These are phyloP conservation scores for Cremastinae sp. DNA, from an alignment of 2,888 invertebrate species.

Conservation along the genomic window DNA sequence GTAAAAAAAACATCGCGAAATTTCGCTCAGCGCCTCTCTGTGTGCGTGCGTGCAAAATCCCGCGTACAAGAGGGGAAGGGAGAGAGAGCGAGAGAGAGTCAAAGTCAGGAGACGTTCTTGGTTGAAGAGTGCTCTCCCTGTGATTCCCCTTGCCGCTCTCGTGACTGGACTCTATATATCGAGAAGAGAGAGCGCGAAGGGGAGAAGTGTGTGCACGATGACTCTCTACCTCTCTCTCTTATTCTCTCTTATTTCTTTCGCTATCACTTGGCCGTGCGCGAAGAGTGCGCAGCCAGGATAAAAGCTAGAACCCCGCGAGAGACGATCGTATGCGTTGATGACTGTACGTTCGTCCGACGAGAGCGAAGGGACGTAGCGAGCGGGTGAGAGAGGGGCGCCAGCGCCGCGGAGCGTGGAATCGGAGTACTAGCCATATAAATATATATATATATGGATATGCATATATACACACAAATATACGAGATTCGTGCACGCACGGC, in stretches of 20 bases:
- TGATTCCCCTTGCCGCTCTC: constrained; percentile 30
- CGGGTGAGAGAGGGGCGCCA: constrained; percentile 21
- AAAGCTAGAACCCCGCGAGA: constrained; percentile 40
- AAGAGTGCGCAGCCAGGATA: constrained; percentile 50
- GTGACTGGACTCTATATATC: constrained; percentile 34
- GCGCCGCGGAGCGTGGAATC: constrained; percentile 48
- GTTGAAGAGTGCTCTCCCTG: constrained; percentile 28
- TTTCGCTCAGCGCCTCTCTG: constrained; percentile 17
- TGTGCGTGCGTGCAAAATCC: constrained; percentile 12
- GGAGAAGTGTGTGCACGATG: constrained; percentile 33
- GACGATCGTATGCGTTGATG: constrained; percentile 30
- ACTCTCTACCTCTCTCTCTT: constrained; percentile 26
- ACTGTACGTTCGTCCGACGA: constrained; percentile 23
- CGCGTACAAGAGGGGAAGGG: neutral
- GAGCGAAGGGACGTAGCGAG: constrained; percentile 1
- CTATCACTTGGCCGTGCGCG: constrained; percentile 43
- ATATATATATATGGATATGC: too few species aligned
- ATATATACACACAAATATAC: neutral
- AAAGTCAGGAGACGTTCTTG: constrained; percentile 47
- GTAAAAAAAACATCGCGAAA: constrained; percentile 45
- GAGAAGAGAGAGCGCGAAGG: constrained; percentile 26
- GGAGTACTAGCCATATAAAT: constrained; percentile 42
- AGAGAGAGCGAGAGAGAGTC: constrained; percentile 12
- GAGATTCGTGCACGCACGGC: constrained; percentile 1
- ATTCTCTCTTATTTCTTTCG: constrained; percentile 24